These are phyloP conservation scores for Papilio machaon DNA, from an alignment of 1,140 invertebrate genomes.

Conservation along the genomic window DNA sequence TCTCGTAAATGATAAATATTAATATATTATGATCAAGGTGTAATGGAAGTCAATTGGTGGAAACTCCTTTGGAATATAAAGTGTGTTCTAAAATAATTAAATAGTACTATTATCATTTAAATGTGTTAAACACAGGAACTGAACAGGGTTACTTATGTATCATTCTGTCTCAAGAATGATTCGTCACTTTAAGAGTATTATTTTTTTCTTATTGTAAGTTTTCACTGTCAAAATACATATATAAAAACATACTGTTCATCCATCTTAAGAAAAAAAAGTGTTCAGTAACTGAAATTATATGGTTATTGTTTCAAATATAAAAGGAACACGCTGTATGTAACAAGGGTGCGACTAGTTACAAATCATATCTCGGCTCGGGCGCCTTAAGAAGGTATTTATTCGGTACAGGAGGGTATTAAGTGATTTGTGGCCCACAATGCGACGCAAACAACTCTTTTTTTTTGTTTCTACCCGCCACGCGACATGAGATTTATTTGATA, in stretches of 20 bases:
- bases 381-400: slow-evolving; percentile 31
- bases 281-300: too few relatives aligned
- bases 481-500: slow-evolving; percentile 27
- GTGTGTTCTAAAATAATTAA: slow-evolving; percentile 44
- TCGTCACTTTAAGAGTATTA: too few relatives aligned
- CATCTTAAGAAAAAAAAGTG: not conserved
- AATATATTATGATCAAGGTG: slow-evolving; percentile 55
- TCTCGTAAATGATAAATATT: slow-evolving; percentile 58
- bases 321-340: slow-evolving; percentile 45
- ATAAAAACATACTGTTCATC: too few relatives aligned
- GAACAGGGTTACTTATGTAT: too few relatives aligned
- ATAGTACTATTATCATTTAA: not conserved
- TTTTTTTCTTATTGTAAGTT: not conserved
- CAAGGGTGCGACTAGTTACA: slow-evolving; percentile 50
- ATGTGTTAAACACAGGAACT: too few relatives aligned
- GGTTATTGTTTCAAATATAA: not conserved
- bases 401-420: slow-evolving; percentile 13
- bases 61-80: slow-evolving; percentile 45
- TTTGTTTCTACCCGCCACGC: slow-evolving; percentile 7
- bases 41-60: slow-evolving; percentile 60
- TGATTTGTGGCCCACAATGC: slow-evolving; percentile 17
- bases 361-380: slow-evolving; percentile 54
- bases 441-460: slow-evolving; percentile 27
- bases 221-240: not conserved
- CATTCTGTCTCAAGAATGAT: too few relatives aligned